Evolutionary conservation across 2,797 vertebrate species (phyloP).

Genomic region (Melanotaenia pygmaea): DNA sequence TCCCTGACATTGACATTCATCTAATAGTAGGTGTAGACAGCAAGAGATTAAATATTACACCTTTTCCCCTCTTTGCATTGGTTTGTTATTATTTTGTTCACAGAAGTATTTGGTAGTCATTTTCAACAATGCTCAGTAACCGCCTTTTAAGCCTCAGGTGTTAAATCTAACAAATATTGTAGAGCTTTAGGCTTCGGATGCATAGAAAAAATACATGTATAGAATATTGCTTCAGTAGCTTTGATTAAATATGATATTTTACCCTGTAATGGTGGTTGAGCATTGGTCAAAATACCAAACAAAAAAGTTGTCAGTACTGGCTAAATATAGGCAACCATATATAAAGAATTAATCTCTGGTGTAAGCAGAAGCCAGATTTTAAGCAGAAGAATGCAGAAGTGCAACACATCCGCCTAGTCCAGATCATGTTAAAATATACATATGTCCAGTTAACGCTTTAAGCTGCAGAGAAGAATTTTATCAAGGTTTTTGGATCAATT

Average conservation of each 20-base stretch:
- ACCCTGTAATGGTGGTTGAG: background rate
- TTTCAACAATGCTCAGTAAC: background rate
- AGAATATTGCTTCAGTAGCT: background rate
- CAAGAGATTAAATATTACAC: conserved; percentile 13
- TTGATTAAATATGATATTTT: background rate
- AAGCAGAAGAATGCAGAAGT: background rate
- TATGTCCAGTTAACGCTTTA: background rate
- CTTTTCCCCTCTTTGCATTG: background rate
- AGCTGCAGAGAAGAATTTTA: background rate
- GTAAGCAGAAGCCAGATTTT: background rate
- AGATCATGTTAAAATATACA: background rate
- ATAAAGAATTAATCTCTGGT: background rate
- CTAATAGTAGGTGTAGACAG: conserved; percentile 18
- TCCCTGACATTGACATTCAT: conserved; percentile 25
- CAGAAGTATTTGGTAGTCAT: conserved; percentile 8
- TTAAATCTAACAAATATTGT: conserved; percentile 4
- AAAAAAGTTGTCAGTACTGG: background rate
- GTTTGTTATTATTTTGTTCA: background rate
- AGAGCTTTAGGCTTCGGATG: background rate
- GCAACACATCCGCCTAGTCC: background rate
- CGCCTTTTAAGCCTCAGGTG: background rate
- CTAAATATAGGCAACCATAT: background rate
- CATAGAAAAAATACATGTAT: background rate
- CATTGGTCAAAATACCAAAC: background rate
- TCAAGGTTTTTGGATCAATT: conserved; percentile 1